These are phyloP conservation scores for Anthopleura xanthogrammica DNA, from an alignment of 92 coral and sea anemone species.

Conservation along the genomic window DNA sequence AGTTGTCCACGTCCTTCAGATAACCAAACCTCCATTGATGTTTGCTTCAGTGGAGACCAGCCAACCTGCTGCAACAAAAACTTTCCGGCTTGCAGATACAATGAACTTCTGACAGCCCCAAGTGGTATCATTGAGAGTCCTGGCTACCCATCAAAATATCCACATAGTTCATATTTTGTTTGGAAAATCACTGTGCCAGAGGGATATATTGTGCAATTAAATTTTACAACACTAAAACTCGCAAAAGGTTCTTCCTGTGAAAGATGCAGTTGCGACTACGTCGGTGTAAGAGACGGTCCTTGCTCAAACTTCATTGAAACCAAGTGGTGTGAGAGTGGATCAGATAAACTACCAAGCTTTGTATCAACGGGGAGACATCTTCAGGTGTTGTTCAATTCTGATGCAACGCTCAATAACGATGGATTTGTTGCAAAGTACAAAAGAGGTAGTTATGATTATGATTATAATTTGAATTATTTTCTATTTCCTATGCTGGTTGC, in stretches of 20 bases:
- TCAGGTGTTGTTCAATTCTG: not conserved
- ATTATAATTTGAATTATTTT: no score
- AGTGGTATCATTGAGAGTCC: not conserved
- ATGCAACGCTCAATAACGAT: not conserved
- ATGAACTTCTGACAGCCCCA: not conserved
- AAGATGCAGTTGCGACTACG: not conserved
- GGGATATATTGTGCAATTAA: not conserved
- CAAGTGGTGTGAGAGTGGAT: not conserved
- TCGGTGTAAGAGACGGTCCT: not conserved
- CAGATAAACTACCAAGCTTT: not conserved
- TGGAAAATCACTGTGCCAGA: not conserved
- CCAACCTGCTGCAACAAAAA: not conserved
- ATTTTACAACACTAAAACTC: not conserved
- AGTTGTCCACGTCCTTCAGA: not conserved
- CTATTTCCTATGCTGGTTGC: no score
- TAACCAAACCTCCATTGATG: not conserved
- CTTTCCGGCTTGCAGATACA: not conserved
- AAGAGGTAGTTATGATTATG: not conserved
- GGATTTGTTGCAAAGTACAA: not conserved
- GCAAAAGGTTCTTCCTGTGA: no score
- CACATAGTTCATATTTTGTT: not conserved
- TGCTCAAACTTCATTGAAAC: not conserved
- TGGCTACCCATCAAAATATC: not conserved
- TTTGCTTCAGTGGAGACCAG: not conserved
- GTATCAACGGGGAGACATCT: not conserved